Evolutionary conservation across 1,140 invertebrate species (phyloP).

Genomic region (Zaprionus vittiger): DNA sequence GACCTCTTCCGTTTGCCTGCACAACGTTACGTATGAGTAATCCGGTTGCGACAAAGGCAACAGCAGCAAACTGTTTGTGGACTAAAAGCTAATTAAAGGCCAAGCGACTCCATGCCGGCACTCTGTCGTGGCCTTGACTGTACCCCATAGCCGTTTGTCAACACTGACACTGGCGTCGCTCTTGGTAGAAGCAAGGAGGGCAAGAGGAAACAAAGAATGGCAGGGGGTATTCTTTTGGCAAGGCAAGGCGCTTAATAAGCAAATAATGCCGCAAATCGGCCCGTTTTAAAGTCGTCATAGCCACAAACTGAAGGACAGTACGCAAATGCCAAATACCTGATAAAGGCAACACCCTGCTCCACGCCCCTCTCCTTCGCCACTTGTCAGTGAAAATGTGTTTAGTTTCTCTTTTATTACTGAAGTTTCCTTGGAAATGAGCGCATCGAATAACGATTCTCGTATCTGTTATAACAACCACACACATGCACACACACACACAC

Average conservation of each 20-base stretch:
- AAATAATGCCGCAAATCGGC: slow-evolving; percentile 16
- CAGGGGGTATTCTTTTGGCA: slow-evolving; percentile 28
- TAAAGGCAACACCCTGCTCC: slow-evolving; percentile 13
- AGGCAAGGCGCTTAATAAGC: slow-evolving; percentile 44
- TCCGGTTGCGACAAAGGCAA: slow-evolving; percentile 36
- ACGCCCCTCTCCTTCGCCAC: background rate
- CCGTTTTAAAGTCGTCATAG: slow-evolving; percentile 32
- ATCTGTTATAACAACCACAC: slow-evolving; percentile 59
- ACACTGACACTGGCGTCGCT: slow-evolving; percentile 34
- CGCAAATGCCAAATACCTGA: slow-evolving; percentile 55
- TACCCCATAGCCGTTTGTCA: slow-evolving; percentile 63
- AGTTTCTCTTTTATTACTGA: slow-evolving; percentile 65
- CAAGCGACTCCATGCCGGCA: slow-evolving; percentile 62
- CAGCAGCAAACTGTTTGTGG: slow-evolving; percentile 26
- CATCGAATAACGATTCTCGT: slow-evolving; percentile 49
- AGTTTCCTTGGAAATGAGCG: slow-evolving; percentile 77
- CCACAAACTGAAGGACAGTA: slow-evolving; percentile 30
- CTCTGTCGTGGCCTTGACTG: slow-evolving; percentile 58
- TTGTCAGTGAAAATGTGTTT: slow-evolving; percentile 16
- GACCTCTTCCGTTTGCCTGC: slow-evolving; percentile 8
- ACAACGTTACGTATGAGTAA: slow-evolving; percentile 70
- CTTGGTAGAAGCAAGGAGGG: background rate
- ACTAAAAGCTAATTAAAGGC: slow-evolving; percentile 75
- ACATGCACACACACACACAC: slow-evolving; percentile 11
- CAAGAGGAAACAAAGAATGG: background rate